Evolutionary conservation across 2,113 vertebrate species (phyloP), one percentile per base, ranked within the genome.

Genomic region (Sialia sialis): DNA sequence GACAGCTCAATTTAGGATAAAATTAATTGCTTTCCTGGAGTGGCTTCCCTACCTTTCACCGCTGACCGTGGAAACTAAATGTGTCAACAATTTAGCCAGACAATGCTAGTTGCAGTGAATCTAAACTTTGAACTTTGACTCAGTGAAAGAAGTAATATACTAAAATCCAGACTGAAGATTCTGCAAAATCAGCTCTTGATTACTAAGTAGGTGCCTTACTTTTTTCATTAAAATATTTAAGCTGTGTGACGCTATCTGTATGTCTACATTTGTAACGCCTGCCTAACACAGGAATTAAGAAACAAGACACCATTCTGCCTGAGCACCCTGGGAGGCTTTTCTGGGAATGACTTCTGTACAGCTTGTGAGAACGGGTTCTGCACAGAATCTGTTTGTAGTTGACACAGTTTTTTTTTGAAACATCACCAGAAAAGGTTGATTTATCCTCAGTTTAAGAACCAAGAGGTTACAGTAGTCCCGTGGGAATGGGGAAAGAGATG

Each of bases 351-450:
- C 55, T 66, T 48, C 17, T 73, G 14, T 49, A 16, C 0, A 0
- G 20, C 5, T 4, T 51, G 10, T 41, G 58, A 67, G 84, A 70
- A 48, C 55, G 60, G 77, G 25, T 30, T 91, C 73, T 14, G 2
- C 39, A 26, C 23, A 91, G 48, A 89, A 48, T 89, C 21, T 87
- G 34, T 81, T 89, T 95, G 69, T 29, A n/a, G 73, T 55, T 89
- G 64, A 20, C n/a, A 59, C 26, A 72, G 10, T 7, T 75, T 82
- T 82, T 82, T 39, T 91, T 55, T 15, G 23, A 64, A 60, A 56
- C 22, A 39, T n/a, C 30, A 51, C 26, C 38, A 68, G 39, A 82
- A 87, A 82, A 82, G 4, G 48, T 22, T 91, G 78, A 78, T 89
- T 93, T 84, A 59, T 70, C 43, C 23, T 67, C 27, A 32, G 1